These are phyloP conservation scores for Ophiothrix spiculata DNA, from an alignment of 35 echinoderm and acorn worm species.

Conservation along the genomic window DNA sequence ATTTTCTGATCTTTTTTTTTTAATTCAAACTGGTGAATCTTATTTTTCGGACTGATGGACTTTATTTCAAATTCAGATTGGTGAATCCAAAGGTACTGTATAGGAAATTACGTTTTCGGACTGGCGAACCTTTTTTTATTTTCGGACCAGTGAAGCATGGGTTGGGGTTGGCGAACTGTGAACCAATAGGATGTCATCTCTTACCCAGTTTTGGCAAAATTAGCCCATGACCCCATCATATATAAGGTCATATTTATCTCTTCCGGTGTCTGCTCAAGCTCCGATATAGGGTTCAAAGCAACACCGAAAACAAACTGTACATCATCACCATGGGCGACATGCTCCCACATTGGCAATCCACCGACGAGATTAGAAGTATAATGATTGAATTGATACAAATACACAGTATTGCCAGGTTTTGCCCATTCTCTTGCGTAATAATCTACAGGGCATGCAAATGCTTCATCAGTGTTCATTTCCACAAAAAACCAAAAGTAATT, in stretches of 20 bases:
- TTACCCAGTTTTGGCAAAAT: conserved; percentile 21
- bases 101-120: no score
- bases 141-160: no score
- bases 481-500: no score
- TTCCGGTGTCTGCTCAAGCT: neutral
- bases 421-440: neutral
- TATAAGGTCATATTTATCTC: neutral
- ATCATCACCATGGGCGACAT: conserved; percentile 17
- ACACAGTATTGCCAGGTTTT: neutral
- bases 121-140: no score
- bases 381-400: conserved; percentile 13
- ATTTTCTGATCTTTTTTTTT: no score
- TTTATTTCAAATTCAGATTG: no score
- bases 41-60: no score
- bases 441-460: neutral
- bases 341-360: neutral
- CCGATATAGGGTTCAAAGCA: neutral
- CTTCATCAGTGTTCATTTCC: no score
- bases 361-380: neutral
- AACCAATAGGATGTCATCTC: no score
- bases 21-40: no score
- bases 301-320: conserved; percentile 28
- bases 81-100: no score
- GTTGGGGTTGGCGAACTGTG: no score
- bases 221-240: conserved; percentile 20